A percentile compares a stretch with the other conserved stretches of the same genome.
Conservation (phyloP, 2,888 invertebrate species). For the Thelaira solivaga region DNA sequence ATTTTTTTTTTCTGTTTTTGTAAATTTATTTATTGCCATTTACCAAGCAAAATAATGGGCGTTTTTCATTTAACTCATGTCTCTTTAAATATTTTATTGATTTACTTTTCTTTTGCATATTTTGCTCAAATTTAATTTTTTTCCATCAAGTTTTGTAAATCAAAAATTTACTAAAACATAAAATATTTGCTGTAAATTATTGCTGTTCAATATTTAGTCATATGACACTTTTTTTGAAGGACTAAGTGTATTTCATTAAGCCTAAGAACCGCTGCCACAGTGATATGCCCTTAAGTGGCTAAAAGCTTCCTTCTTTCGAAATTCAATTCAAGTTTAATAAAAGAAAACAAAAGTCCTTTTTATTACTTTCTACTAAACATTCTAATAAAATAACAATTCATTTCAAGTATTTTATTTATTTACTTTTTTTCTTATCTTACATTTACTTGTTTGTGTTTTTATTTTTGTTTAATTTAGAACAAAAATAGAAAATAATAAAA, state of each 20-base stretch:
- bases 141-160: no score
- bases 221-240: no score
- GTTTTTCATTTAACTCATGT: no score
- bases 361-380: neutral
- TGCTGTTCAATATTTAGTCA: no score
- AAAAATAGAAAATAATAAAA: neutral
- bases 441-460: neutral
- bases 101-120: neutral
- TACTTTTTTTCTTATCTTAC: slow-evolving; percentile 10
- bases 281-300: no score
- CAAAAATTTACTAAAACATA: no score
- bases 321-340: neutral
- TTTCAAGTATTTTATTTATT: slow-evolving; percentile 35
- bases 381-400: slow-evolving; percentile 19
- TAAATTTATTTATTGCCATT: slow-evolving; percentile 8
- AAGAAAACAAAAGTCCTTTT: slow-evolving; percentile 1
- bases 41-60: slow-evolving; percentile 47
- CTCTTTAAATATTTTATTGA: no score
- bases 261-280: no score
- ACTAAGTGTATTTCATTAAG: no score
- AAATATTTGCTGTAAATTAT: no score
- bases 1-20: no score
- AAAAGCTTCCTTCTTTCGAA: no score
- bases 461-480: neutral
- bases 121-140: slow-evolving; percentile 42